Base-by-base conservation (phyloP, 2,113 vertebrate genomes). In the Channa argus region DNA sequence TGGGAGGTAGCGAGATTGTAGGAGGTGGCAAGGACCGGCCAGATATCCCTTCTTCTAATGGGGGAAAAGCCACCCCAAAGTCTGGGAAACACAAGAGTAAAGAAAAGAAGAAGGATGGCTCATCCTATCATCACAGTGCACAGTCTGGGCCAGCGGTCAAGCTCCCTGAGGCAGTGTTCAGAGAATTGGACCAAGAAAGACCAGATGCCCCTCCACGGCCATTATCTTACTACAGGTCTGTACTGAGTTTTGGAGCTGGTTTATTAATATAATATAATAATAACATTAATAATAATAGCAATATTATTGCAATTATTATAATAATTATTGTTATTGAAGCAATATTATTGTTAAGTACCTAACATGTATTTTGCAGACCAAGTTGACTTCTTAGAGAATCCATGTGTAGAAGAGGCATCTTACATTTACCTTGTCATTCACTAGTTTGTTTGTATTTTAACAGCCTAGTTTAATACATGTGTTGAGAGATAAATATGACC, bases 41-140 rank as follows among this genome's bases (percentile, higher is more conserved):
- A 0, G 97, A 99, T 87, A 94, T 95, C 0, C 94, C 95, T 0
- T 95, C 95, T 12, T 91, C 93, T n/a, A 94, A 94, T 7, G 94
- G 94, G 2, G 94, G 92, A 24, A 95, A 95, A 75, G 86, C 94
- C 36, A 96, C 96, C 0, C 98, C 97, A 44, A 99, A 98, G 86
- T 94, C 96, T 0, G 96, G 96, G 84, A 99, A 99, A 87, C 97
- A 99, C 88, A 99, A 99, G 92, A 97, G 95, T 87, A 99, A 99
- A 91, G 97, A 98, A 77, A 98, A 97, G 69, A 97, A 97, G 74
- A 98, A 97, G 86, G 97, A 98, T 8, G 82, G 91, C 37, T 95
- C 94, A 43, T 96, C 96, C 63, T 95, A 98, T 66, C 96, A 98
- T 89, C 97, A 99, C 87, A 95, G 92, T 0, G 79, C 94, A 64